A percentile compares a stretch with the other conserved stretches of the same genome.
phyloP scores from a whole-genome alignment of 2,888 invertebrate genomes.

The Eupithecia subfuscata region DNA sequence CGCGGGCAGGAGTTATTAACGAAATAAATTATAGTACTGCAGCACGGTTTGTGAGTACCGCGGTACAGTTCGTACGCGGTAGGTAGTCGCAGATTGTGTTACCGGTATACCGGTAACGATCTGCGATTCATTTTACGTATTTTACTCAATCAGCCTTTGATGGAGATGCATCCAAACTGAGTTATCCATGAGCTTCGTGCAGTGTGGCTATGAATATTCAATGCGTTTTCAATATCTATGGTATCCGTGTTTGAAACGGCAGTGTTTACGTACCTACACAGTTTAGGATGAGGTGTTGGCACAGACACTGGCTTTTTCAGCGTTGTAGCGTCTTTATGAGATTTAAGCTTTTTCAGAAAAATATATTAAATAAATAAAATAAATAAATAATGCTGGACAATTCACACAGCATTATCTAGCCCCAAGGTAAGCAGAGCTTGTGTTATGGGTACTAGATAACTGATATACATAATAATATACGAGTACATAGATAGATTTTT shows the following conservation, averaged over 20 bases:
- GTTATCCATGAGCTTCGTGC: background rate
- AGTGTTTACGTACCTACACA: background rate
- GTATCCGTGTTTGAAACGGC: background rate
- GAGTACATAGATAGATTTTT: too few relatives aligned
- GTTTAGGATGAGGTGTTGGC: background rate
- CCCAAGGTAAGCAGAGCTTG: too few relatives aligned
- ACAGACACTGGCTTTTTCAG: background rate
- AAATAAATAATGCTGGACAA: too few relatives aligned
- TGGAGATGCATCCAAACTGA: slow-evolving; percentile 13
- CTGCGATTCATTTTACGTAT: background rate
- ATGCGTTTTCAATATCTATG: background rate
- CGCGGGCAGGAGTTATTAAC: background rate
- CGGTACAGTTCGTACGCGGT: too few relatives aligned
- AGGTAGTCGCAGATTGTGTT: too few relatives aligned
- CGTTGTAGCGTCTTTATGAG: background rate
- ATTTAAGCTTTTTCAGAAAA: background rate
- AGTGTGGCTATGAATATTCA: slow-evolving; percentile 12
- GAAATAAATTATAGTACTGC: slow-evolving; percentile 11
- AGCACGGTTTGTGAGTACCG: background rate
- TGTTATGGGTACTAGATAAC: too few relatives aligned
- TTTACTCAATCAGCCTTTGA: slow-evolving; percentile 13
- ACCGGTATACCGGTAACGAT: background rate
- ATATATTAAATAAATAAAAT: too few relatives aligned
- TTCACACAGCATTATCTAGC: too few relatives aligned
- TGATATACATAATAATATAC: too few relatives aligned